Percentiles rank a stretch among this genome's conserved stretches.
Evolutionary conservation across 2,797 vertebrate species (phyloP).

Genomic region (Podarcis lilfordi): DNA sequence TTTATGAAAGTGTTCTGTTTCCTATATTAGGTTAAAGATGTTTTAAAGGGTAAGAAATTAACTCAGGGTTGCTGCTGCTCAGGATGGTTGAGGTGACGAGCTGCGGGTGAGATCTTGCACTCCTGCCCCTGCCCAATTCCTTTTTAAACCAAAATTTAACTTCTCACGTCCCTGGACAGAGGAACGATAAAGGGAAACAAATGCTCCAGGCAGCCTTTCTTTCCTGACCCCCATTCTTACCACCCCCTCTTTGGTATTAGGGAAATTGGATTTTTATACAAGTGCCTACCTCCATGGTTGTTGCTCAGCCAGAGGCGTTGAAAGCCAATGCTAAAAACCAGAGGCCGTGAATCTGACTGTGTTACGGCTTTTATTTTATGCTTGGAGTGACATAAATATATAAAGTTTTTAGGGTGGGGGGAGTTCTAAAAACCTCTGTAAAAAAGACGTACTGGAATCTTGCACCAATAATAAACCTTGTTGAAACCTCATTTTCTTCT

Average conservation of each 20-base stretch:
- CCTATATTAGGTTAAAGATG: not conserved
- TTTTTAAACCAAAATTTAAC: conserved; percentile 15
- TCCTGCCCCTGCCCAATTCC: not conserved
- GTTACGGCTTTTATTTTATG: conserved; percentile 19
- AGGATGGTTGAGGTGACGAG: not conserved
- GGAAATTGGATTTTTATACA: not conserved
- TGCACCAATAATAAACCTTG: conserved; percentile 15
- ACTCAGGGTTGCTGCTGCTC: conserved; percentile 33
- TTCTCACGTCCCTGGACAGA: not conserved
- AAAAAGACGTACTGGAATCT: not conserved
- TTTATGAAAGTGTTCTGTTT: not conserved
- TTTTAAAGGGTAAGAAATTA: conserved; percentile 8
- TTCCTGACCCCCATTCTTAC: not conserved
- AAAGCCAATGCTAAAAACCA: not conserved
- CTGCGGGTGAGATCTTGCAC: not conserved
- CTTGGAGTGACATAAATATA: conserved; percentile 21
- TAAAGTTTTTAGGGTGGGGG: conserved; percentile 16
- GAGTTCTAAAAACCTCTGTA: not conserved
- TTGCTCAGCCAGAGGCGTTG: not conserved
- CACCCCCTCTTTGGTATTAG: not conserved
- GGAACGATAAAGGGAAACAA: not conserved
- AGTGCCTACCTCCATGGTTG: conserved; percentile 46
- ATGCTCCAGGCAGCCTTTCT: not conserved
- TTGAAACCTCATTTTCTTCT: not conserved
- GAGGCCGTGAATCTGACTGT: not conserved